Evolutionary conservation across 2,113 vertebrate species (phyloP).

Genomic region (Indri indri): DNA sequence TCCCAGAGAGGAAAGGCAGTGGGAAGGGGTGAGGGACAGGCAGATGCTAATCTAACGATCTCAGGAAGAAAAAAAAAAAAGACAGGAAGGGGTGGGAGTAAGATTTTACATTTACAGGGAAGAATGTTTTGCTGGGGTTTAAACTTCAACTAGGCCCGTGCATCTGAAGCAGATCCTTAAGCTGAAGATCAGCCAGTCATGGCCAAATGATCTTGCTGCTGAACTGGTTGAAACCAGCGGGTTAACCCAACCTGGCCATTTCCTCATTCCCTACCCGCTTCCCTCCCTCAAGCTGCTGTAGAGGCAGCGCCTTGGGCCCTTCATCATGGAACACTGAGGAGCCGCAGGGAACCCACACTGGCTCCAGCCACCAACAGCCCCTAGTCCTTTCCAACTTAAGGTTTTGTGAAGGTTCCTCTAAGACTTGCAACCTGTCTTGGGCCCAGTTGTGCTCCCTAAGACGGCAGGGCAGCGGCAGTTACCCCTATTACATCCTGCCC

Average conservation of each 20-base stretch:
- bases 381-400: not conserved
- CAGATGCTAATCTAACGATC: not conserved
- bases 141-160: conserved; percentile 60
- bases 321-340: not conserved
- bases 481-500: not conserved
- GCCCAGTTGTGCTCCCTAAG: not conserved
- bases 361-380: not conserved
- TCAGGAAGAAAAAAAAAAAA: accelerated
- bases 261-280: not conserved
- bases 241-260: not conserved
- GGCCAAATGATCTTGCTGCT: not conserved
- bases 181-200: conserved; percentile 23
- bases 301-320: not conserved
- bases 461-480: not conserved
- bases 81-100: not conserved
- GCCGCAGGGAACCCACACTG: not conserved
- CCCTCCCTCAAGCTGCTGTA: not conserved
- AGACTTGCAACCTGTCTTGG: not conserved
- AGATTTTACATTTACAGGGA: conserved; percentile 51
- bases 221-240: conserved; percentile 29
- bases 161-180: conserved; percentile 1
- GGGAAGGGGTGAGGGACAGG: not conserved
- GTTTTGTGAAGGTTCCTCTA: not conserved
- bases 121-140: conserved; percentile 61
- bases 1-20: not conserved